Evolutionary conservation across 92 coral and sea anemone species (phyloP).

Genomic region (Zoanthus sansibaricus): DNA sequence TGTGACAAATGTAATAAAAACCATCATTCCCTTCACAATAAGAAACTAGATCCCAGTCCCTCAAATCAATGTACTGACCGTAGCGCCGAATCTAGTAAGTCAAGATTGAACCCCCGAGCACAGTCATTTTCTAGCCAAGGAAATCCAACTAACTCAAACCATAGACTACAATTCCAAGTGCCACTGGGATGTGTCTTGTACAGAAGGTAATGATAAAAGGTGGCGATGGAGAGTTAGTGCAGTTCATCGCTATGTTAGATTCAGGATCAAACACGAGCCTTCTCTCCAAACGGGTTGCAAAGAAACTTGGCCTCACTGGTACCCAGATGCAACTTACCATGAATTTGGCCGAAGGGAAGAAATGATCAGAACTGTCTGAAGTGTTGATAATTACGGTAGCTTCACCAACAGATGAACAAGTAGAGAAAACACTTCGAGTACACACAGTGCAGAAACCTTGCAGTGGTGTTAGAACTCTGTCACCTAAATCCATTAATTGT

Average conservation of each 20-base stretch:
- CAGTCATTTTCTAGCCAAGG: slow-evolving; percentile 32
- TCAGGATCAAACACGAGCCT: slow-evolving; percentile 36
- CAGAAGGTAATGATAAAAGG: slow-evolving; percentile 60
- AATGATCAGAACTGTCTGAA: slow-evolving; percentile 50
- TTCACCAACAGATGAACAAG: too few relatives aligned
- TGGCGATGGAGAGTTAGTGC: slow-evolving; percentile 42
- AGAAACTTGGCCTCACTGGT: slow-evolving; percentile 51
- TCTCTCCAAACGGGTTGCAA: slow-evolving; percentile 45
- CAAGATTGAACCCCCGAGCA: slow-evolving; percentile 39
- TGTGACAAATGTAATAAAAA: slow-evolving; percentile 58
- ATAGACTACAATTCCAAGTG: background rate
- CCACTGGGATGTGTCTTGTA: slow-evolving; percentile 61
- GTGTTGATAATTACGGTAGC: too few relatives aligned
- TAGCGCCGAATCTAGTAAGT: background rate
- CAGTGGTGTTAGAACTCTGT: slow-evolving; percentile 64
- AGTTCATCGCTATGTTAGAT: slow-evolving; percentile 69
- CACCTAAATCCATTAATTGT: slow-evolving; percentile 38
- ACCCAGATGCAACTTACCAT: slow-evolving; percentile 61
- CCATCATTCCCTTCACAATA: slow-evolving; percentile 55
- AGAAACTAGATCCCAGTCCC: slow-evolving; percentile 2
- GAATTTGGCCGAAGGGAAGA: slow-evolving; percentile 71
- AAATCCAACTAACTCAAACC: slow-evolving; percentile 22
- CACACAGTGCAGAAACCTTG: slow-evolving; percentile 73
- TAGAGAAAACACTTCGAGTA: too few relatives aligned
- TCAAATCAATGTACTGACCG: too few relatives aligned